Base-by-base conservation (phyloP, 1,140 invertebrate species). In the Mizuhopecten yessoensis region DNA sequence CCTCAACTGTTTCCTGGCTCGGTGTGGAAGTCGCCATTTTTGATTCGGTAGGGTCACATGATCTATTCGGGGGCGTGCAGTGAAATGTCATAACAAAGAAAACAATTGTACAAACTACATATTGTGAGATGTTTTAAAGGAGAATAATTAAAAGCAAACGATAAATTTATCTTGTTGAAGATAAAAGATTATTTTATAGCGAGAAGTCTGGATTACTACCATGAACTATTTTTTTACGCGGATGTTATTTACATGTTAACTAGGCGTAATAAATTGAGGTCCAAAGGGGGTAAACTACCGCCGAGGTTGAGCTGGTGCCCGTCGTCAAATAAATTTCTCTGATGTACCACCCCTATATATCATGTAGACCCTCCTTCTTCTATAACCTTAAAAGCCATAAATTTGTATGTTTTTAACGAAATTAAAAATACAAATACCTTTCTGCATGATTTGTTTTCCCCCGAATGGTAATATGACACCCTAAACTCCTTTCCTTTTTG, bases 21-120 rank as follows among this genome's bases (percentile, higher is more conserved):
- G 57, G 57, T 75, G 39, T 89, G 90, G 90, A 86, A 86, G 89
- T 88, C 89, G 91, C 91, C 91, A 92, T 92, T 92, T 92, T 75
- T 75, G 57, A 75, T 75, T 29, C 57, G 89, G 91, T 57, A 29
- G 17, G 42, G 86, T 92, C 91, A 92, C 91, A 92, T 92, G 91
- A 92, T 29, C 75, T 45, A 34, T 0, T 17, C n/a, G 86, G 39
- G 34, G 86, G 20, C 33, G n/a, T 57, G 13, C 7, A n/a, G 29
- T 87, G 88, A 88, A 34, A 39, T 88, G 42, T 75, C 57, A 75
- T 17, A 75, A 75, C 57, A 75, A 29, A 17, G 23, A n/a, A 75
- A 75, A 75, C 3, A 1, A 75, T 49, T n/a, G 45, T 57, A 39
- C n/a, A n/a, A n/a, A n/a, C n/a, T n/a, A n/a, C n/a, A n/a, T n/a